Evolutionary conservation across 2,113 vertebrate species (phyloP), one percentile per base, ranked within the genome.

Genomic region (Hemibagrus wyckioides): DNA sequence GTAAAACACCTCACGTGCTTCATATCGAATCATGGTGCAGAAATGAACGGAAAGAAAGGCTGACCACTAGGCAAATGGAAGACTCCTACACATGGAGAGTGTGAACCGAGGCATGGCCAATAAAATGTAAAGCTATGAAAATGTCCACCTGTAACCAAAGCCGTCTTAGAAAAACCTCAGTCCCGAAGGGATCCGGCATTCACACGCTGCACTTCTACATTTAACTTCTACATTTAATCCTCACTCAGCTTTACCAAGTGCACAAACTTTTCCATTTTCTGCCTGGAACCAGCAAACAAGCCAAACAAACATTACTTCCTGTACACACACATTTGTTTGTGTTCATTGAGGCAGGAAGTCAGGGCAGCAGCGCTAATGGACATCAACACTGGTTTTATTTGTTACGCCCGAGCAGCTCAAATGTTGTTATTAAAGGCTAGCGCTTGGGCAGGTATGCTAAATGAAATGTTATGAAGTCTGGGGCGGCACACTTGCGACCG

Each of bases 81-180:
- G n/a, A 7, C 23, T 91, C 91, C 87, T 89, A 90, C 91, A 94
- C 91, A 91, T 19, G 19, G 17, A 56, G 30, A 23, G 92, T 90
- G 91, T 88, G 90, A 30, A 88, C 89, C 92, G 93, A 92, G 90
- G 92, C 91, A 93, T 92, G 92, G 89, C 13, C 54, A 89, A 87
- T 90, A 86, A 89, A 80, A 95, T 94, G 93, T 93, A 94, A 94
- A 95, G 90, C 89, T 92, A 95, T 95, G 94, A 93, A 94, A 95
- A 94, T 95, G 90, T 93, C 91, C 94, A 95, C 93, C 94, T 94
- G 93, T 92, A 88, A 91, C 89, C 50, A 83, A 90, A 90, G 89
- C 89, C 91, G 89, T 79, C 88, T 65, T 23, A 85, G 89, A 88
- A 90, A 90, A 80, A 89, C 89, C 91, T 92, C 90, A 33, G 65